A percentile compares a stretch with the other conserved stretches of the same genome.
phyloP scores from a whole-genome alignment of 2,888 invertebrate genomes.

The Lasioglossum malachurum region DNA sequence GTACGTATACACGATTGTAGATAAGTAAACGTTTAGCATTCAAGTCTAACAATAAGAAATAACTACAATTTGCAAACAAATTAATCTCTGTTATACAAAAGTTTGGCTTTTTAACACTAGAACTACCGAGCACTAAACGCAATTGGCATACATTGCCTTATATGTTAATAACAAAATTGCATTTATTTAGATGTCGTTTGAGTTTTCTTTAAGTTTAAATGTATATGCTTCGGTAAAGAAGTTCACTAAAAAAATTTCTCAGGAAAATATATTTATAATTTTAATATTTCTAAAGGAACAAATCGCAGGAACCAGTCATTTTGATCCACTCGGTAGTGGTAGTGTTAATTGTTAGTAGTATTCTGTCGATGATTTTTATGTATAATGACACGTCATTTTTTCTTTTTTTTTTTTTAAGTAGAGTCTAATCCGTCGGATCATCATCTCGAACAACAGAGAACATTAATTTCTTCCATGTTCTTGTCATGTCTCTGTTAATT shows the following conservation, averaged over 20 bases:
- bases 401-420: background rate
- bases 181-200: no score
- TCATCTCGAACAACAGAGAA: background rate
- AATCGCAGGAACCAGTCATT: no score
- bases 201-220: no score
- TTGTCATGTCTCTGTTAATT: background rate
- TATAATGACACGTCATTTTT: background rate
- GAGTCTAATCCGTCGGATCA: conserved; percentile 29
- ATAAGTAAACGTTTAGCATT: background rate
- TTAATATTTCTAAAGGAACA: no score
- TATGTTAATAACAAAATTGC: no score
- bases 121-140: no score
- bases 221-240: no score
- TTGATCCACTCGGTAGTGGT: no score
- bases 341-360: background rate
- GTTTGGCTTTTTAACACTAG: background rate
- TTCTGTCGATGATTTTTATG: background rate
- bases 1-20: no score
- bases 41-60: background rate
- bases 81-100: background rate
- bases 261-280: no score
- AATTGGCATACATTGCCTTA: no score
- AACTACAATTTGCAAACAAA: background rate
- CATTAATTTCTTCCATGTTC: background rate
- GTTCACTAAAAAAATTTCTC: no score